Evolutionary conservation across 2,113 vertebrate species (phyloP).

Genomic region (Ceratotherium simum): DNA sequence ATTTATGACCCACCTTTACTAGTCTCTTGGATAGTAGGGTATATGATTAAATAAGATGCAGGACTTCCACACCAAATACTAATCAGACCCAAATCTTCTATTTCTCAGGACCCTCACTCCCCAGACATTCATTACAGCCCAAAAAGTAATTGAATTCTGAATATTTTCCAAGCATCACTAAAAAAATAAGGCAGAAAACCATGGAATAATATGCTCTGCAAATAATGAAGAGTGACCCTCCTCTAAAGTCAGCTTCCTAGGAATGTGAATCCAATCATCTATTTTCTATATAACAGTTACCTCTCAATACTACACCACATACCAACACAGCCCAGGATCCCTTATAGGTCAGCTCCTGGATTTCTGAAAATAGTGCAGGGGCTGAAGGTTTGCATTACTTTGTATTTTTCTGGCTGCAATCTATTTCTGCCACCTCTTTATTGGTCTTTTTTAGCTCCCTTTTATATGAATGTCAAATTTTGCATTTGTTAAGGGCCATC

Average conservation of each 20-base stretch:
- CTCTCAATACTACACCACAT: conserved; percentile 47
- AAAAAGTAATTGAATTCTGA: conserved; percentile 71
- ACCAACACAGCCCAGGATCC: conserved; percentile 8
- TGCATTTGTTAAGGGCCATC: conserved; percentile 84
- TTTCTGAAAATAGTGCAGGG: conserved; percentile 79
- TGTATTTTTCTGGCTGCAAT: conserved; percentile 74
- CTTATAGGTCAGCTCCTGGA: conserved; percentile 63
- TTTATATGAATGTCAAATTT: conserved; percentile 87
- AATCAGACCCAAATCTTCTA: conserved; percentile 71
- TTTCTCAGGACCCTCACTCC: conserved; percentile 58
- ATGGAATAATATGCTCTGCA: conserved; percentile 62
- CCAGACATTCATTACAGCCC: conserved; percentile 79
- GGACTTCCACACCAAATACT: conserved; percentile 66
- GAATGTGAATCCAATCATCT: conserved; percentile 79
- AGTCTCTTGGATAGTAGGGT: not conserved
- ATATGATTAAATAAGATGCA: not conserved
- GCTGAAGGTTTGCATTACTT: conserved; percentile 69
- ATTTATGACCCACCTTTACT: not conserved
- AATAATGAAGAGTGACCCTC: conserved; percentile 82
- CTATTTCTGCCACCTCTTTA: conserved; percentile 76
- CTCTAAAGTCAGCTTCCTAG: conserved; percentile 75
- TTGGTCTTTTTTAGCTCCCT: conserved; percentile 78
- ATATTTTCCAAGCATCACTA: conserved; percentile 68
- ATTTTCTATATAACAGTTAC: conserved; percentile 70
- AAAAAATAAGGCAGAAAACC: conserved; percentile 34